These are phyloP conservation scores for Notolepis coatsorum DNA, from an alignment of 2,797 vertebrate species.

Conservation along the genomic window DNA sequence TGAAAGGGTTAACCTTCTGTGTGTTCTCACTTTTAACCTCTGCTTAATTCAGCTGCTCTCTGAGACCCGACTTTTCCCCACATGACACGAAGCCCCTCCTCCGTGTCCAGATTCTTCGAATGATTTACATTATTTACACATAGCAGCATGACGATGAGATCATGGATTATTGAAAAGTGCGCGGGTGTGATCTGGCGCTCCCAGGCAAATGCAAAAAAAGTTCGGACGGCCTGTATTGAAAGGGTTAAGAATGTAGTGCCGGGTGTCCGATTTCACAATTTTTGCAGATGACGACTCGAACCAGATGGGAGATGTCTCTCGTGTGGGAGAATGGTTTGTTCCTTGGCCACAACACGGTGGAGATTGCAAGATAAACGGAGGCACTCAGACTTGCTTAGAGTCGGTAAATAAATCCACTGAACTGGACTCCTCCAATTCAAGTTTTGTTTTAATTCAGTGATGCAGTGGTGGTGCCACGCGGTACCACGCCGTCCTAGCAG, in stretches of 20 bases:
- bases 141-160: not conserved
- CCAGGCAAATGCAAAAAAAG: not conserved
- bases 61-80: not conserved
- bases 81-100: not conserved
- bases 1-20: no score
- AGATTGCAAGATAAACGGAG: no score
- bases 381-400: no score
- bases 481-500: no score
- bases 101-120: not conserved
- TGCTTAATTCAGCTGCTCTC: not conserved
- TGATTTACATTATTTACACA: not conserved
- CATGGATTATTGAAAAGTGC: not conserved
- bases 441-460: no score
- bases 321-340: no score
- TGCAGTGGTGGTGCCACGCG: no score
- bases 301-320: conserved; percentile 66
- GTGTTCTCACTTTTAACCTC: conserved; percentile 34
- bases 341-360: no score
- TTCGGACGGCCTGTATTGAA: conserved; percentile 36
- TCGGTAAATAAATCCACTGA: no score
- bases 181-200: not conserved
- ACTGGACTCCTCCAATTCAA: no score
- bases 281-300: conserved; percentile 70
- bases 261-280: conserved; percentile 77
- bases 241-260: conserved; percentile 60